A percentile compares a stretch with the other conserved stretches of the same genome.
Evolutionary conservation across 1,140 invertebrate genomes (phyloP).

Genomic region (Papilio polytes): DNA sequence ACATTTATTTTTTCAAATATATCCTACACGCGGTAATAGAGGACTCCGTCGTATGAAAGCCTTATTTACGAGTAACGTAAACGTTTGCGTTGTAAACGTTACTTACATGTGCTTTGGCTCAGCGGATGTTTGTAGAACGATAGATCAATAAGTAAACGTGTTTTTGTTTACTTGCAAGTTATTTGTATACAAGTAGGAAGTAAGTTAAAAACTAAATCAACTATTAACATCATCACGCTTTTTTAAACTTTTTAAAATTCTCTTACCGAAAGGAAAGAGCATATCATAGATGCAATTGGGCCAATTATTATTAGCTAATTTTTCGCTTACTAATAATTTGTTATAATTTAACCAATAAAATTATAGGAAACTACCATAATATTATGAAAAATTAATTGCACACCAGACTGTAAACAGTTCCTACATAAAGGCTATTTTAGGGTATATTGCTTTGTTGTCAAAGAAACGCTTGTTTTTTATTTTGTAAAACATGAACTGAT

Average conservation of each 20-base stretch:
- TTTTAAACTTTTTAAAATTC: too few relatives aligned
- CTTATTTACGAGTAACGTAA: not conserved
- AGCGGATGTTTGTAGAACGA: not conserved
- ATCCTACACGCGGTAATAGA: too few relatives aligned
- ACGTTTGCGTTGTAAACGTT: not conserved
- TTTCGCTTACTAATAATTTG: too few relatives aligned
- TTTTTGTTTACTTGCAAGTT: not conserved
- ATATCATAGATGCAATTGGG: too few relatives aligned
- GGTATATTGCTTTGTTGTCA: not conserved
- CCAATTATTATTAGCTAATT: too few relatives aligned
- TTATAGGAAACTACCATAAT: not conserved
- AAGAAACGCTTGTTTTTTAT: not conserved
- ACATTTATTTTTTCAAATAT: too few relatives aligned
- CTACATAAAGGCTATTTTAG: not conserved
- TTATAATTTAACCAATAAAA: not conserved
- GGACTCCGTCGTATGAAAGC: not conserved
- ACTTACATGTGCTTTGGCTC: not conserved
- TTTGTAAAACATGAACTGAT: constrained; percentile 12
- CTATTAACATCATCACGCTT: too few relatives aligned
- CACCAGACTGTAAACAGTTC: not conserved
- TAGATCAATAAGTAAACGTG: not conserved
- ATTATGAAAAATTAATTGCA: not conserved
- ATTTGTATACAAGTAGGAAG: not conserved
- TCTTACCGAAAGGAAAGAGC: too few relatives aligned
- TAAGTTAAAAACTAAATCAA: too few relatives aligned